These are phyloP conservation scores for Nothobranchius furzeri DNA, from an alignment of 2,113 vertebrate species.

Conservation along the genomic window DNA sequence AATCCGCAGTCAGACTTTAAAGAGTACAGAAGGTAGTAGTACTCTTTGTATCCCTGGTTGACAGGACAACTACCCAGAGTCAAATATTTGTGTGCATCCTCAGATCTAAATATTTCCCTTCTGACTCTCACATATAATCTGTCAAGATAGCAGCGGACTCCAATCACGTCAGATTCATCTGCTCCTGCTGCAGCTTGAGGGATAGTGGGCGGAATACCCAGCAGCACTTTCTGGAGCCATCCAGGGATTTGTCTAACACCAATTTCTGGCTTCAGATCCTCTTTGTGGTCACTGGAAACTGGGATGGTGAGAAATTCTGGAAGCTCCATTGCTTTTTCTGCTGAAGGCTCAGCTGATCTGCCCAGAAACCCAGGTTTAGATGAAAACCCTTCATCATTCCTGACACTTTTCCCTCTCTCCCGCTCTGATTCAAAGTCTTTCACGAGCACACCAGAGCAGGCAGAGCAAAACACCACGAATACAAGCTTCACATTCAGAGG, in stretches of 20 bases:
- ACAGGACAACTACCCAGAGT: slow-evolving; percentile 63
- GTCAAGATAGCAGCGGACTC: slow-evolving; percentile 66
- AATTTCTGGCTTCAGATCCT: slow-evolving; percentile 52
- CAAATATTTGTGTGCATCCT: slow-evolving; percentile 34
- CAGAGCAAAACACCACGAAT: slow-evolving; percentile 25
- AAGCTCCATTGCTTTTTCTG: slow-evolving; percentile 1
- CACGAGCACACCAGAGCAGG: background rate
- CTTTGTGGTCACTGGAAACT: slow-evolving; percentile 10
- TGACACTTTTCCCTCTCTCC: slow-evolving; percentile 8
- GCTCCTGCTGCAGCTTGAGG: fast-evolving
- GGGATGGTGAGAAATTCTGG: slow-evolving; percentile 33
- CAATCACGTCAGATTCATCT: background rate
- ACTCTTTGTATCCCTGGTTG: slow-evolving; percentile 17
- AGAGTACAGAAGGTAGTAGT: slow-evolving; percentile 66
- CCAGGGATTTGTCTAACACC: slow-evolving; percentile 30
- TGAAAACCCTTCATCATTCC: background rate
- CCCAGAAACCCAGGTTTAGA: background rate
- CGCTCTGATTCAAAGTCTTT: slow-evolving; percentile 28
- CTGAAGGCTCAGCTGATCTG: background rate
- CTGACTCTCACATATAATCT: slow-evolving; percentile 65
- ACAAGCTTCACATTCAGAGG: slow-evolving; percentile 21
- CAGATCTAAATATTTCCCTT: slow-evolving; percentile 37
- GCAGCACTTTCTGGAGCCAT: slow-evolving; percentile 22
- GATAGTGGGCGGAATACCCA: background rate
- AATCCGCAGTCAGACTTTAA: slow-evolving; percentile 53